Conservation (phyloP, 2,113 vertebrate genomes). For the Chunga burmeisteri region DNA sequence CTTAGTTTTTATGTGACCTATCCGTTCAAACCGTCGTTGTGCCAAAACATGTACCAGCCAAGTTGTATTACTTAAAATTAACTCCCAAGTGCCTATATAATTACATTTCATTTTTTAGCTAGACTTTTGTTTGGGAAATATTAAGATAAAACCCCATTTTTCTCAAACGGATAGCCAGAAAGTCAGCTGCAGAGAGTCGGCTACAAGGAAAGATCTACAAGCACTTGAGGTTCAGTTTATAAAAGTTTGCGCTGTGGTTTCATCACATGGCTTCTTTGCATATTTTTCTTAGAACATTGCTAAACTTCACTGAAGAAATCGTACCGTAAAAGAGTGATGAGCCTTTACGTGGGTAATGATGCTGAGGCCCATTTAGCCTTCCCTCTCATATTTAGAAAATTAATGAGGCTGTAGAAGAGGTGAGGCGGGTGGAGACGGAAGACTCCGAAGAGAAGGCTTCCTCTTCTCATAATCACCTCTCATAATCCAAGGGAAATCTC, state of each 20-base stretch:
- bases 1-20: background rate
- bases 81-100: background rate
- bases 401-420: background rate
- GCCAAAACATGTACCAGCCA: background rate
- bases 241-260: background rate
- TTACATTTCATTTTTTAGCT: background rate
- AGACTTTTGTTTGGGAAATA: background rate
- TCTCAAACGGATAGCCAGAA: background rate
- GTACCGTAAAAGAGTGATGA: background rate
- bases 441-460: background rate
- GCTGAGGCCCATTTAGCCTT: background rate
- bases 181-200: background rate
- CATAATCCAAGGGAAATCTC: background rate
- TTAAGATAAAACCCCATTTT: background rate
- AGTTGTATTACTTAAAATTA: background rate
- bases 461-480: background rate
- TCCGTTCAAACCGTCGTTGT: background rate
- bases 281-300: background rate
- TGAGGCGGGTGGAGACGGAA: background rate
- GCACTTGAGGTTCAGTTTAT: background rate
- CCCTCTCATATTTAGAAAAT: background rate
- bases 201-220: background rate
- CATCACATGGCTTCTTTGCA: background rate
- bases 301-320: background rate
- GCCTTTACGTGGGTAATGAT: background rate